Conservation (phyloP, 1,140 invertebrate species). For the Ceratina japonica region DNA sequence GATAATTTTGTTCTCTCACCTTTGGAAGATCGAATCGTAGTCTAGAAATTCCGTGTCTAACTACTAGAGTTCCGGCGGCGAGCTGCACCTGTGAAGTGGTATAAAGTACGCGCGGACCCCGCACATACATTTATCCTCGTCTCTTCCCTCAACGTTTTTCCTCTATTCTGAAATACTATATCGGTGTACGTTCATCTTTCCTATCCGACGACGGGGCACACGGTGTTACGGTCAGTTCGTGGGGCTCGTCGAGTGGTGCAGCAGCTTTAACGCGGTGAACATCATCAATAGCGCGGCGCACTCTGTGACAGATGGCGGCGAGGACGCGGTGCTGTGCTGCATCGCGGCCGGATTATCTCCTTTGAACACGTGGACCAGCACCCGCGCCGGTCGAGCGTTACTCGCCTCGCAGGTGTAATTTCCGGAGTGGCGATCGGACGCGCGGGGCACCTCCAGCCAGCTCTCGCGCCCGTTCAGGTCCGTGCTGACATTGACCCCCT, state of each 20-base stretch:
- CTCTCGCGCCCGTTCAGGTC: constrained; percentile 82
- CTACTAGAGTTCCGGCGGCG: not conserved
- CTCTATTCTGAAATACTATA: not conserved
- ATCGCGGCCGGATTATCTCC: constrained; percentile 83
- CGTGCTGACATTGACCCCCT: constrained; percentile 90
- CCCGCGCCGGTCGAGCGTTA: constrained; percentile 90
- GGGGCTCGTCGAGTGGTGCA: constrained; percentile 40
- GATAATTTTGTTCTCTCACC: constrained; percentile 25
- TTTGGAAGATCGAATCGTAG: constrained; percentile 5
- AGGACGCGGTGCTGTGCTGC: constrained; percentile 78
- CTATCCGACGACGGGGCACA: not conserved
- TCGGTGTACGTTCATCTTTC: constrained; percentile 19
- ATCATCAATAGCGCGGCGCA: constrained; percentile 68
- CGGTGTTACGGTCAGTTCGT: constrained; percentile 43
- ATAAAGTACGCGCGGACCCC: not conserved
- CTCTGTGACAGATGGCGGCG: constrained; percentile 70
- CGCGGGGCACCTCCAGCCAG: constrained; percentile 84
- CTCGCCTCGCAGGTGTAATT: constrained; percentile 94
- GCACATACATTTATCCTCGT: not conserved
- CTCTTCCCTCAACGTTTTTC: not conserved
- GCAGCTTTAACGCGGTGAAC: constrained; percentile 69
- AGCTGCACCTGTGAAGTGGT: not conserved
- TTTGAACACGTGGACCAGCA: constrained; percentile 92
- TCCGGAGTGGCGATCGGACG: constrained; percentile 87
- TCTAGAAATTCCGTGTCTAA: not conserved